Percentiles rank a stretch among this genome's conserved stretches.
These are phyloP conservation scores for Eumaeus atala DNA, from an alignment of 1,140 invertebrate species.

Conservation along the genomic window DNA sequence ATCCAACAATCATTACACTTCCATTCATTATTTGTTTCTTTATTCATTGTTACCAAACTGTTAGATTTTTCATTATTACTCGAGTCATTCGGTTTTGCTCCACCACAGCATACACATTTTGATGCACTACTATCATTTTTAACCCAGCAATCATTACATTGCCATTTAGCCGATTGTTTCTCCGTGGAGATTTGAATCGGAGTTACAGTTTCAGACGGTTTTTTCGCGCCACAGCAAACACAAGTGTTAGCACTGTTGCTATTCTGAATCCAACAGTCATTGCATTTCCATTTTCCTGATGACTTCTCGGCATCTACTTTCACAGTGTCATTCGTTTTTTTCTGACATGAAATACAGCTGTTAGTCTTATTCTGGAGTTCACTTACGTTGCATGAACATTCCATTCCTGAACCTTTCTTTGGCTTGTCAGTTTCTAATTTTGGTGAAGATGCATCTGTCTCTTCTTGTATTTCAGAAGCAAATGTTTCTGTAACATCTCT, in stretches of 20 bases:
- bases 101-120: conserved; percentile 80
- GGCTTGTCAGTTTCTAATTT: conserved; percentile 31
- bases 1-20: conserved; percentile 78
- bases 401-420: conserved; percentile 21
- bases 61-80: conserved; percentile 8
- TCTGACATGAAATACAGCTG: neutral
- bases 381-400: neutral
- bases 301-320: conserved; percentile 27
- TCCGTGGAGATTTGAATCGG: neutral
- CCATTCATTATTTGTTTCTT: conserved; percentile 68
- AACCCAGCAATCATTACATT: conserved; percentile 80
- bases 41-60: conserved; percentile 16
- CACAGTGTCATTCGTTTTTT: neutral
- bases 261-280: conserved; percentile 77
- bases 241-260: conserved; percentile 72
- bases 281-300: conserved; percentile 76
- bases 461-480: neutral
- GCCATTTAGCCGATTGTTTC: conserved; percentile 24
- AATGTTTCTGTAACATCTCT: neutral
- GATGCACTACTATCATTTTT: conserved; percentile 74
- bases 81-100: conserved; percentile 28
- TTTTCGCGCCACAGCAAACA: conserved; percentile 70
- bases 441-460: conserved; percentile 5
- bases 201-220: conserved; percentile 35
- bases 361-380: conserved; percentile 12